Conservation (phyloP, 2,797 vertebrate genomes). For the Rhinoraja longicauda region DNA sequence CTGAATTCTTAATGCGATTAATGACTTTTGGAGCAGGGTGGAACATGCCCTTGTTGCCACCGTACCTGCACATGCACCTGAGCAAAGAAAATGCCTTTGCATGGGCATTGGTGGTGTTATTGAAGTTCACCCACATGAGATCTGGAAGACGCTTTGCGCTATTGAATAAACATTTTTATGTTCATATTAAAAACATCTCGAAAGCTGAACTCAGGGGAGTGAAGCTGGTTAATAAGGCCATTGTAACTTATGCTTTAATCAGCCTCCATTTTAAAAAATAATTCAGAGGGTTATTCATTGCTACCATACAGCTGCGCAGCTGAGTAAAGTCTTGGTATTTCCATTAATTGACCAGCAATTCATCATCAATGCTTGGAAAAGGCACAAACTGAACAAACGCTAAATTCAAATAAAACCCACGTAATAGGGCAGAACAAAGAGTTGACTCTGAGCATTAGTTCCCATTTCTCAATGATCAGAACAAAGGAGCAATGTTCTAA, state of each 20-base stretch:
- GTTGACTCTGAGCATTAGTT: neutral
- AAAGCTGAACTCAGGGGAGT: neutral
- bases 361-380: neutral
- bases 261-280: neutral
- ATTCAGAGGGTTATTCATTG: neutral
- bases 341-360: neutral
- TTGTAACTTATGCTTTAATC: neutral
- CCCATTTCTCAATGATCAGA: neutral
- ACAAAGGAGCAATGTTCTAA: neutral
- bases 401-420: neutral
- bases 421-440: neutral
- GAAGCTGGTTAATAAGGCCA: neutral
- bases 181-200: neutral
- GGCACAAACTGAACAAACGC: neutral
- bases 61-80: too few species aligned
- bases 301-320: neutral
- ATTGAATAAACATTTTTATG: neutral
- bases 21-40: too few species aligned
- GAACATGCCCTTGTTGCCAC: too few species aligned
- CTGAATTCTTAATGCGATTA: too few species aligned
- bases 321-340: neutral
- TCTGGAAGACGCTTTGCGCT: neutral
- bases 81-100: neutral
- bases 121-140: neutral
- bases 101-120: too few species aligned